Percentiles rank a stretch among this genome's conserved stretches.
These are phyloP conservation scores for Leucoraja erinaceus DNA, from an alignment of 2,113 vertebrate genomes.

Conservation along the genomic window DNA sequence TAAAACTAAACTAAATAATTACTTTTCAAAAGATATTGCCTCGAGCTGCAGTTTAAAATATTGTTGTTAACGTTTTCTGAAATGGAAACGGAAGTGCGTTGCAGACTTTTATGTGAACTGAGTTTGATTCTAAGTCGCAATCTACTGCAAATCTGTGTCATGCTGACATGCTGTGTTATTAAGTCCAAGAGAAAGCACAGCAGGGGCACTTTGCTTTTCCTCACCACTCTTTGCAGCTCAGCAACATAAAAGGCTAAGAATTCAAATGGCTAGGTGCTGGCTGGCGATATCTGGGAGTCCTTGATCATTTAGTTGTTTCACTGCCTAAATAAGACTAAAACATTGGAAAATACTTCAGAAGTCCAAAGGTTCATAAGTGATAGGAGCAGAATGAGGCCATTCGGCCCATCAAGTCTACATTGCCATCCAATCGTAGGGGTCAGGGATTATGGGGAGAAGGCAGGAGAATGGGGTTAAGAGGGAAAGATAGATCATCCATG, in stretches of 20 bases:
- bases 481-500: too few relatives aligned
- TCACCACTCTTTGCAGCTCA: neutral
- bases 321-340: conserved; percentile 40
- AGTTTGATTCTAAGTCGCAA: neutral
- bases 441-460: too few relatives aligned
- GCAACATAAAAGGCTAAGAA: neutral
- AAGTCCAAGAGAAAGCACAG: neutral
- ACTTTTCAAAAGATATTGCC: neutral
- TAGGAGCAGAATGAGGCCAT: neutral
- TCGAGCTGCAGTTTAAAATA: neutral
- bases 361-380: too few relatives aligned
- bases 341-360: conserved; percentile 40
- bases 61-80: neutral
- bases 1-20: too few relatives aligned
- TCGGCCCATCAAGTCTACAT: too few relatives aligned
- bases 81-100: neutral
- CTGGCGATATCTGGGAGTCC: neutral
- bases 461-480: too few relatives aligned
- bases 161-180: neutral
- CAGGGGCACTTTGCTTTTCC: neutral
- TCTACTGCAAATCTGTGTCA: neutral
- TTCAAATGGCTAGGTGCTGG: neutral
- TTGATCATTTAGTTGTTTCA: conserved; percentile 32
- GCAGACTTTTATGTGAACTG: neutral
- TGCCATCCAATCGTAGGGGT: too few relatives aligned